Percentiles rank a stretch among this genome's conserved stretches.
Evolutionary conservation across 2,797 vertebrate species (phyloP).

Genomic region (Triplophysa yarkandensis): DNA sequence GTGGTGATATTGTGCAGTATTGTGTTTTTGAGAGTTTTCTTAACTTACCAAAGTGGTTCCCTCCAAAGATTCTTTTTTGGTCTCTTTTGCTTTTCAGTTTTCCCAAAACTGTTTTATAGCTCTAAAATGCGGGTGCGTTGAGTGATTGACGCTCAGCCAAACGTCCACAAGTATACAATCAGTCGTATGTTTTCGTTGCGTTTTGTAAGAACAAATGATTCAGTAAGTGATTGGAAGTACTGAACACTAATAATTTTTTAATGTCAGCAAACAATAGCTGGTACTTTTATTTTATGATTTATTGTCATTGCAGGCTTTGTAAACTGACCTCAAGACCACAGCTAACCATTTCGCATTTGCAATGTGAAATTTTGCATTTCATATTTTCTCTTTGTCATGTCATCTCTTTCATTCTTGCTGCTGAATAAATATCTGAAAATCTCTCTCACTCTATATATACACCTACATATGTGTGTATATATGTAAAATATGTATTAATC

Average conservation of each 20-base stretch:
- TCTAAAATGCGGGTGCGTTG: constrained; percentile 17
- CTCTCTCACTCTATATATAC: constrained; percentile 54
- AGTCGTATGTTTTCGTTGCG: neutral
- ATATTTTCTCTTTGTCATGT: constrained; percentile 31
- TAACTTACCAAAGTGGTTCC: constrained; percentile 58
- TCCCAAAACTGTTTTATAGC: neutral
- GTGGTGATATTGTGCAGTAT: constrained; percentile 40
- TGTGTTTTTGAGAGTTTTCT: constrained; percentile 43
- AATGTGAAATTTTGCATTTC: constrained; percentile 44
- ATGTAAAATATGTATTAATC: constrained; percentile 43
- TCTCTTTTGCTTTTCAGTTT: constrained; percentile 19
- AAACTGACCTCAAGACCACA: constrained; percentile 41
- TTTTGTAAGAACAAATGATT: neutral
- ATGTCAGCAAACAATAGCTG: neutral
- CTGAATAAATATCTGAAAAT: constrained; percentile 57
- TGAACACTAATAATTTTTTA: constrained; percentile 3
- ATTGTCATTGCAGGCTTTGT: constrained; percentile 33
- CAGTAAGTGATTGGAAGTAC: constrained; percentile 1
- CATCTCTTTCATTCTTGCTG: constrained; percentile 58
- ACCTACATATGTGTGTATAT: constrained; percentile 29
- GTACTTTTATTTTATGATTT: neutral
- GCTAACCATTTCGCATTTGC: constrained; percentile 27
- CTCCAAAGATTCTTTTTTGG: constrained; percentile 46
- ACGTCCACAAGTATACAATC: constrained; percentile 17
- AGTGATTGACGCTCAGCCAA: neutral